Conservation (phyloP, 2,797 vertebrate genomes). For the Ctenopoma kingsleyae region DNA sequence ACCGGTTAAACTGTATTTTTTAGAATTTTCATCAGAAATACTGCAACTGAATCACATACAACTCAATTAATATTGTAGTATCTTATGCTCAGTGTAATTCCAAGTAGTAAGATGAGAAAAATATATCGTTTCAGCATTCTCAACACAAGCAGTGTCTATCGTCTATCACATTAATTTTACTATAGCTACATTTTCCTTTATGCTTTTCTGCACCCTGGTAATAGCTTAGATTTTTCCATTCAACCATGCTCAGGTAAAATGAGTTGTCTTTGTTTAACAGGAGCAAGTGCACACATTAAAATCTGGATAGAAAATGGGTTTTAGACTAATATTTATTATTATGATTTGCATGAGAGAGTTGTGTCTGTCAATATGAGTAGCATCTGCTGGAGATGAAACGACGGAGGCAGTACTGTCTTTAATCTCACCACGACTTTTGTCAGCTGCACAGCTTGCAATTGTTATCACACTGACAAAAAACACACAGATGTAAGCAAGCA, state of each 20-base stretch:
- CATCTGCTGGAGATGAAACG: slow-evolving; percentile 84
- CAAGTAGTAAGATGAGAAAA: not conserved
- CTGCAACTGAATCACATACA: not conserved
- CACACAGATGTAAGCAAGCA: slow-evolving; percentile 69
- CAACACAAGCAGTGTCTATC: not conserved
- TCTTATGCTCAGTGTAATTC: not conserved
- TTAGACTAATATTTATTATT: slow-evolving; percentile 78
- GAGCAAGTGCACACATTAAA: slow-evolving; percentile 23
- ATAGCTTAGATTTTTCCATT: slow-evolving; percentile 22
- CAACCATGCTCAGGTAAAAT: slow-evolving; percentile 9
- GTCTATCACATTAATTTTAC: slow-evolving; percentile 9
- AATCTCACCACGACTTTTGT: slow-evolving; percentile 88
- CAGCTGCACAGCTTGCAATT: slow-evolving; percentile 82
- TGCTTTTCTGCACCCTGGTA: slow-evolving; percentile 5
- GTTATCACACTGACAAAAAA: slow-evolving; percentile 78
- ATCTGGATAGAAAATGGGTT: slow-evolving; percentile 75
- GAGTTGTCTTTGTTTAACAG: slow-evolving; percentile 21
- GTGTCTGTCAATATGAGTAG: slow-evolving; percentile 81
- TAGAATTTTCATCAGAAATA: not conserved
- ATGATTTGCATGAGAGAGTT: slow-evolving; percentile 84
- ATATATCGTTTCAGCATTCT: not conserved
- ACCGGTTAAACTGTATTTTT: slow-evolving; percentile 2
- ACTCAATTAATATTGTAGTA: not conserved
- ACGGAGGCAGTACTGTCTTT: slow-evolving; percentile 83
- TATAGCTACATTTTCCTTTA: slow-evolving; percentile 19